Evolutionary conservation across 2,888 invertebrate species (phyloP), one percentile per base, ranked within the genome.

Genomic region (Trisateles emortualis): DNA sequence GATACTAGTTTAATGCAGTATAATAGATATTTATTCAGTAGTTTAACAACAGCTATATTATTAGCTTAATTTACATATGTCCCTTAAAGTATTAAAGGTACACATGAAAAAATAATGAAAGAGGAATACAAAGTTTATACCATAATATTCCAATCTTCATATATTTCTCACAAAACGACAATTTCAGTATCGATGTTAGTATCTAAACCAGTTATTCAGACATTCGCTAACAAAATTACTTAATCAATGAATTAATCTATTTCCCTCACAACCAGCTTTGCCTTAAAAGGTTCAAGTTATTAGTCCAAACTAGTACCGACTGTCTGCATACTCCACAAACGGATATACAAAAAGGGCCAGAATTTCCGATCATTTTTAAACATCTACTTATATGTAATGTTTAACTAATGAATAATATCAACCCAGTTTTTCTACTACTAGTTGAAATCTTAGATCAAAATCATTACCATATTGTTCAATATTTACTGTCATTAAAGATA

Each of bases 261-360:
- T 52, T 43, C 53, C 48, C 40, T 45, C 14, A 54, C 46, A 63
- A 61, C 59, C 58, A 16, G 41, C 29, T 52, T 74, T 30, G 22
- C 64, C 59, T 39, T 65, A 55, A 26, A 52, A 29, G 42, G 45
- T 19, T 40, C 24, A 48, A 42, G 41, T 63, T 61, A 65, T 59
- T 54, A 52, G 40, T 39, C 26, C 35, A 35, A 65, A 49, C 33
- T 46, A 26, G 29, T 36, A 44, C 8, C 41, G 42, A 29, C 4
- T 29, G n/a, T 22, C 19, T 13, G 9, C 17, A 43, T 19, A 10
- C 13, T 17, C 22, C 24, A 13, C 2, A 11, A 17, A 17, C 14
- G 9, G 10, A 29, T 5, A 17, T 29, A 16, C 6, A 16, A 14
- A 14, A 5, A 35, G 11, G 9, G 1, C 9, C 6, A 35, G 3